Base-by-base conservation (phyloP, 2,797 vertebrate species). In the Cyclura pinguis region DNA sequence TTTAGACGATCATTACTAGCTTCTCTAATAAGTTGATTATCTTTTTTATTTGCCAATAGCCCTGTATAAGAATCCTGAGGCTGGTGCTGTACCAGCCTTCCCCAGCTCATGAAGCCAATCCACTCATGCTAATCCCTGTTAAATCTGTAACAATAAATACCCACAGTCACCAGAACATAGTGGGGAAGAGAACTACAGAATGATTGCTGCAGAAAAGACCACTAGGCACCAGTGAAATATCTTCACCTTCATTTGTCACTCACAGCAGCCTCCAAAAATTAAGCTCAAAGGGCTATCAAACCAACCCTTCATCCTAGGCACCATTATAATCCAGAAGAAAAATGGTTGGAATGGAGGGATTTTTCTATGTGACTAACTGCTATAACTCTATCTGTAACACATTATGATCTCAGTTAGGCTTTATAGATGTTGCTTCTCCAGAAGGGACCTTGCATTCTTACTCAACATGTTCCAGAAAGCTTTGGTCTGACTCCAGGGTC, bases 201-300 rank as follows among this genome's bases (percentile, higher is more conserved):
- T 50, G 20, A 87, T 67, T 87, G 18, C 47, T 47, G 20, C 67
- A 32, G 35, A 82, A 35, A 57, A 29, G 77, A 52, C 52, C 32
- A 55, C 32, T 82, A 32, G 74, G 52, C 27, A 59, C 62, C 38
- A 74, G n/a, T 83, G 35, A 84, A 88, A 42, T 55, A 84, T 84
- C 69, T 74, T 89, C 18, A 74, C 38, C 69, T 62, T 77, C 52
- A 62, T 22, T 47, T 88, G 55, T 89, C 69, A 81, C 35, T 57
- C 4, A 76, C 35, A 57, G 42, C 42, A 81, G 80, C 24, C 35
- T 22, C 81, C 22, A 81, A 14, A 87, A 87, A 87, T 87, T 87
- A 80, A 88, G 32, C 77, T 69, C 64, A 50, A 50, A 78, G 47
- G 62, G 38, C 5, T 80, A 22, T 80, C 50, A 57, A 81, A 29